A percentile compares a stretch with the other conserved stretches of the same genome.
These are phyloP conservation scores for Pterois miles DNA, from an alignment of 2,797 vertebrate genomes.

Conservation along the genomic window DNA sequence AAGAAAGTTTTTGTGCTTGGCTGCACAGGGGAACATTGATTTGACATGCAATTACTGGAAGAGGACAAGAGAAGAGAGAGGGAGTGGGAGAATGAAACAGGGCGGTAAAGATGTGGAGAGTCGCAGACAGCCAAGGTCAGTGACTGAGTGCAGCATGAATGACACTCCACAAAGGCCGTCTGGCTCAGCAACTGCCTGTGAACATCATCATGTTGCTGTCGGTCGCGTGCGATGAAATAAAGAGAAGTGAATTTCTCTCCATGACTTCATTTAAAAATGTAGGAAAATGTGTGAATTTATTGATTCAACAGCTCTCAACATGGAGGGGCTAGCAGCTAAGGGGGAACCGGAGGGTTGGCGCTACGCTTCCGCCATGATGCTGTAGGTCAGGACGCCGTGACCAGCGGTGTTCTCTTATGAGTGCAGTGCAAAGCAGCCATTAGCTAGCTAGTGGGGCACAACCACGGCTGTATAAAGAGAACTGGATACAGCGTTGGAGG, in stretches of 20 bases:
- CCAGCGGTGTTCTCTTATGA: no score
- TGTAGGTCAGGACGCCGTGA: no score
- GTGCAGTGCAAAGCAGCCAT: no score
- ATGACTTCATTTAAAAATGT: not conserved
- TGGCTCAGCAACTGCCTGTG: constrained; percentile 23
- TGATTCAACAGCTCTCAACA: not conserved
- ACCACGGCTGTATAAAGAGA: no score
- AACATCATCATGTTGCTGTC: not conserved
- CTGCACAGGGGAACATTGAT: constrained; percentile 73
- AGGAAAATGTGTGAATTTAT: not conserved
- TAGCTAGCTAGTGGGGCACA: no score
- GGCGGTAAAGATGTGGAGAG: constrained; percentile 45
- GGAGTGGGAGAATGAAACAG: constrained; percentile 33
- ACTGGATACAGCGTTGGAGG: no score
- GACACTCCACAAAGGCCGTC: constrained; percentile 49
- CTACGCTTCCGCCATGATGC: no score
- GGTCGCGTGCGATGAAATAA: not conserved
- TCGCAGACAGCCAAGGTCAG: constrained; percentile 70
- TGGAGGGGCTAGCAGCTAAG: not conserved
- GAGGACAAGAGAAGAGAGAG: constrained; percentile 47
- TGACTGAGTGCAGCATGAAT: constrained; percentile 35
- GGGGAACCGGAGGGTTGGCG: no score
- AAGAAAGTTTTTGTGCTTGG: constrained; percentile 65
- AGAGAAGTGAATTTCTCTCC: not conserved
- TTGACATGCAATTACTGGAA: constrained; percentile 80